Conservation (phyloP, 2,113 vertebrate genomes). For the Notarius lentiginosus region DNA sequence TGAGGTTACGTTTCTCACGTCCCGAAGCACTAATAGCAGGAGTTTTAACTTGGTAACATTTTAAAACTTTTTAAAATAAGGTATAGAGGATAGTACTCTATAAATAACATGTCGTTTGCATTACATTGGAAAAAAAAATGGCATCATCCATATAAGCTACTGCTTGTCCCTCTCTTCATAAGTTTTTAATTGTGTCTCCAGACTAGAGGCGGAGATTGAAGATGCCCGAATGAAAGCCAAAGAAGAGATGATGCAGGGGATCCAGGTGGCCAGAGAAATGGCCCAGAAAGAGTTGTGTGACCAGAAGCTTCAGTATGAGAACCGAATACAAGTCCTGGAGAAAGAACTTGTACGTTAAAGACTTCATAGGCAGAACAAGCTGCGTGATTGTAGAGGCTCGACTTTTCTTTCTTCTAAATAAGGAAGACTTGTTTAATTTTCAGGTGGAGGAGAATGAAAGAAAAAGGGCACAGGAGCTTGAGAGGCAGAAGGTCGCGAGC, state of each 20-base stretch:
- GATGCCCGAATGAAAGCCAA: conserved; percentile 88
- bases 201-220: conserved; percentile 90
- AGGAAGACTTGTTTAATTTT: not conserved
- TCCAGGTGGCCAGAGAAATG: conserved; percentile 90
- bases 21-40: not conserved
- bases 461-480: conserved; percentile 79
- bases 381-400: not conserved
- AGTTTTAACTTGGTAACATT: not conserved
- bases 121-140: not conserved
- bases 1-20: not conserved
- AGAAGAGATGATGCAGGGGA: conserved; percentile 93
- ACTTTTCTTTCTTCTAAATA: not conserved
- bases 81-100: not conserved
- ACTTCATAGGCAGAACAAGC: not conserved
- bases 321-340: conserved; percentile 80
- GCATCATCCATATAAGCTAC: not conserved
- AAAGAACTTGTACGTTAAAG: conserved; percentile 78
- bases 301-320: conserved; percentile 84
- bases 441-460: conserved; percentile 81
- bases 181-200: conserved; percentile 53
- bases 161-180: not conserved
- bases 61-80: not conserved
- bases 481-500: conserved; percentile 74
- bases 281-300: conserved; percentile 84
- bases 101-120: not conserved